phyloP scores from a whole-genome alignment of 2,113 vertebrate species.

The Antechinus stuartii region DNA sequence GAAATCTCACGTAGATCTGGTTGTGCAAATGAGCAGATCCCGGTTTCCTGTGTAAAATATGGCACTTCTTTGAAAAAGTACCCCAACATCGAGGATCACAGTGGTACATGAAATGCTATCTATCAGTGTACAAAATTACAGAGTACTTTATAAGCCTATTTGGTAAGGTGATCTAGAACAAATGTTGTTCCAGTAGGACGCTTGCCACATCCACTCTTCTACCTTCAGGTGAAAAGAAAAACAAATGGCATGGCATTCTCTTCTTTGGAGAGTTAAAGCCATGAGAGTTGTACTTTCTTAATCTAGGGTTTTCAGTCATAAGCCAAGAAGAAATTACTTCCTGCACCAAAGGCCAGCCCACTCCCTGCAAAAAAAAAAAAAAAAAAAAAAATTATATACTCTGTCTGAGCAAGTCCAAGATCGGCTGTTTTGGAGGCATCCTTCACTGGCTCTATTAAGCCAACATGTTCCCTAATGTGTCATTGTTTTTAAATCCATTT shows the following conservation, averaged over 20 bases:
- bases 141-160: conserved; percentile 57
- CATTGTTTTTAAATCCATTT: conserved; percentile 64
- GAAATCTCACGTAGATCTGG: not conserved
- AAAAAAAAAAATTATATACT: conserved; percentile 20
- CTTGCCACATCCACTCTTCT: not conserved
- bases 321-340: conserved; percentile 6
- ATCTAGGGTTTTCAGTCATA: conserved; percentile 6
- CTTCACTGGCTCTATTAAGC: conserved; percentile 49
- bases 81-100: conserved; percentile 14
- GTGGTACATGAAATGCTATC: conserved; percentile 47
- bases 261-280: conserved; percentile 36
- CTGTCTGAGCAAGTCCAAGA: conserved; percentile 3
- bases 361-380: conserved; percentile 53
- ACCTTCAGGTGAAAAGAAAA: conserved; percentile 33
- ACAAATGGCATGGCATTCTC: conserved; percentile 10
- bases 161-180: conserved; percentile 21
- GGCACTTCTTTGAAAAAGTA: conserved; percentile 29
- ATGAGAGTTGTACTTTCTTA: conserved; percentile 28
- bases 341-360: not conserved
- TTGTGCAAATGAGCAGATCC: not conserved
- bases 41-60: not conserved
- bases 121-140: conserved; percentile 47
- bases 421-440: conserved; percentile 51
- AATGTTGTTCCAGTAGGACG: conserved; percentile 21
- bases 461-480: conserved; percentile 66